Evolutionary conservation across 2,888 invertebrate species (phyloP), one percentile per base, ranked within the genome.

Genomic region (Caenorhabditis sinica): DNA sequence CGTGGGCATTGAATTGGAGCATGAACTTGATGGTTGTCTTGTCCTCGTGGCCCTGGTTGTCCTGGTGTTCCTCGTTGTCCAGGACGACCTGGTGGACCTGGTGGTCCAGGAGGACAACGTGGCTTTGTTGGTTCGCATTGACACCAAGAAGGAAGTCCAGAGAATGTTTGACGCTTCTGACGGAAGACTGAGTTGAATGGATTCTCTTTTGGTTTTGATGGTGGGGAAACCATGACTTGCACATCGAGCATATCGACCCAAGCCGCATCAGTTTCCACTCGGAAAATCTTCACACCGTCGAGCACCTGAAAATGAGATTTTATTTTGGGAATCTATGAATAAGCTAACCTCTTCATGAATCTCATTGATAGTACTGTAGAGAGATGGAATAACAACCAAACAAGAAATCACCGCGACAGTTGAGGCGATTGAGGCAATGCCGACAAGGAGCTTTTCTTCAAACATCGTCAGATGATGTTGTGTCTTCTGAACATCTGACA

Each of bases 361-460:
- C 71, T 90, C 90, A 82, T 90, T 91, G 88, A 91, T 91, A 80
- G 86, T 88, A 74, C 82, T 86, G 85, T 91, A 91, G 69, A 91
- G 87, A 40, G 85, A 85, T 51, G 92, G 92, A 53, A 92, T 90
- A 53, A 90, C 90, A 53, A 92, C 86, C 20, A 92, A 80, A 33
- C 90, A 90, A 61, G 88, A 71, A 66, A 88, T 65, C 25, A 89
- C 83, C 20, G 89, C 88, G 49, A 89, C 36, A 36, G 88, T 82
- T 15, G 89, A 89, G 28, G 84, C 84, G 5, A 87, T 51, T 56
- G 88, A 83, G 25, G 89, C 88, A 51, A 87, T 65, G 28, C 87
- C 89, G 43, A 89, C 88, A 25, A 89, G 80, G 51, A 89, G 77
- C 74, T 89, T 89, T 74, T 89, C 89, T 81, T 88, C 88, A 81